A percentile compares a stretch with the other conserved stretches of the same genome.
phyloP scores from a whole-genome alignment of 2,113 vertebrate genomes.

The Cyrtonyx montezumae region DNA sequence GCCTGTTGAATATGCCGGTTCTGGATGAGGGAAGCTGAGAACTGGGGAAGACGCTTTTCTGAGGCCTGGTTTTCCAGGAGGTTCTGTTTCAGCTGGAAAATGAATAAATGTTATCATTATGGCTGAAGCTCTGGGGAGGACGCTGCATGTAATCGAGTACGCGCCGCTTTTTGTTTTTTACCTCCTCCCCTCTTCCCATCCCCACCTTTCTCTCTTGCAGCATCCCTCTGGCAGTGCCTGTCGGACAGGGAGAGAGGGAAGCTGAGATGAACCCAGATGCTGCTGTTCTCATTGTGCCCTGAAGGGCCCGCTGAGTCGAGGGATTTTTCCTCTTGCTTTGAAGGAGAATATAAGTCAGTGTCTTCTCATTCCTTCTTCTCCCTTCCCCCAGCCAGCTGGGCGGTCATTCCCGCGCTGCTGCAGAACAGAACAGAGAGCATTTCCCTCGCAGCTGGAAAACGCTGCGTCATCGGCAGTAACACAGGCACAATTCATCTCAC shows the following conservation, averaged over 20 bases:
- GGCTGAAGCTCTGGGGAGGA: not conserved
- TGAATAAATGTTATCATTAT: not conserved
- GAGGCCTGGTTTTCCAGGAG: accelerated
- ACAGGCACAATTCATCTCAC: not conserved
- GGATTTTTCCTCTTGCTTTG: not conserved
- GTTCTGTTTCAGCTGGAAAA: not conserved
- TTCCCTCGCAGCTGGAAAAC: conserved; percentile 38
- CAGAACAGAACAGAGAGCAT: not conserved
- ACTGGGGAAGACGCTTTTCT: not conserved
- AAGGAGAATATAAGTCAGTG: not conserved
- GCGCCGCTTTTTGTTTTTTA: not conserved
- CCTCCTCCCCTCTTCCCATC: not conserved
- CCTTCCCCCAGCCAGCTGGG: conserved; percentile 50
- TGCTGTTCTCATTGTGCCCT: not conserved
- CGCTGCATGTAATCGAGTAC: not conserved
- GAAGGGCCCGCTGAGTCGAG: not conserved
- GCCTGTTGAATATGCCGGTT: not conserved
- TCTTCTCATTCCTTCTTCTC: not conserved
- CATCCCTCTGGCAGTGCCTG: not conserved
- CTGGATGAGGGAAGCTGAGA: not conserved
- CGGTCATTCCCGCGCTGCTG: not conserved
- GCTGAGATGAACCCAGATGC: not conserved
- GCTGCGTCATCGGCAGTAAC: conserved; percentile 51
- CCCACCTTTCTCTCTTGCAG: not conserved
- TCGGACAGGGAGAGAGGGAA: not conserved